Percentiles rank a stretch among this genome's conserved stretches.
Evolutionary conservation across 2,888 invertebrate genomes (phyloP).

Genomic region (Leucoma salicis): DNA sequence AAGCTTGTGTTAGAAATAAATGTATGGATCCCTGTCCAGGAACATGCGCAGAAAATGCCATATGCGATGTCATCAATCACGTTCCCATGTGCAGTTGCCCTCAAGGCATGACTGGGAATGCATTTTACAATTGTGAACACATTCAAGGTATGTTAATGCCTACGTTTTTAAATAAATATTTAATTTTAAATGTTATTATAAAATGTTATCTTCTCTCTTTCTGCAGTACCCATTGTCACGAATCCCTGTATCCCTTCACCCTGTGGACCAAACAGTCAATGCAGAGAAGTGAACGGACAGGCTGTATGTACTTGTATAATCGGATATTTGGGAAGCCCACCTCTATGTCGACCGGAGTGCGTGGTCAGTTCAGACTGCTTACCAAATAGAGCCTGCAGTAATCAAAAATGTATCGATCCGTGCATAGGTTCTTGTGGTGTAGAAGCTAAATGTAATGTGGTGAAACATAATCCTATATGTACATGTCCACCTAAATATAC

Average conservation of each 20-base stretch:
- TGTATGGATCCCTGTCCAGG: conserved; percentile 87
- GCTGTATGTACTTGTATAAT: conserved; percentile 88
- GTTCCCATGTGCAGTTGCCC: conserved; percentile 88
- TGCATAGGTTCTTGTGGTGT: conserved; percentile 89
- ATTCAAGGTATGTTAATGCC: conserved; percentile 58
- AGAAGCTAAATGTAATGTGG: conserved; percentile 86
- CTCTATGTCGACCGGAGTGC: conserved; percentile 90
- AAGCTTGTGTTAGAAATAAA: conserved; percentile 85
- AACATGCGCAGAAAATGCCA: conserved; percentile 86
- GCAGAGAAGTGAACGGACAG: conserved; percentile 84
- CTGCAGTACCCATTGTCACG: conserved; percentile 59
- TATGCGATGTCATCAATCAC: conserved; percentile 88
- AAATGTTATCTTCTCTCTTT: conserved; percentile 2
- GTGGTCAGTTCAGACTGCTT: conserved; percentile 89
- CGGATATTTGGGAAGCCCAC: conserved; percentile 87
- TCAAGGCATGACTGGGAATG: conserved; percentile 86
- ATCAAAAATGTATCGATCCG: conserved; percentile 89
- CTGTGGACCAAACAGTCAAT: conserved; percentile 90
- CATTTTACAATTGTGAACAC: conserved; percentile 84
- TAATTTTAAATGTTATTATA: not conserved
- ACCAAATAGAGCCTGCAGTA: conserved; percentile 86
- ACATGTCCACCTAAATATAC: conserved; percentile 85
- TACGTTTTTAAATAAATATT: not conserved
- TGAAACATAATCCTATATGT: conserved; percentile 90
- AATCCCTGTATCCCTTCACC: conserved; percentile 88